Evolutionary conservation across 2,888 invertebrate genomes (phyloP).

Genomic region (Caenorhabditis sp.): DNA sequence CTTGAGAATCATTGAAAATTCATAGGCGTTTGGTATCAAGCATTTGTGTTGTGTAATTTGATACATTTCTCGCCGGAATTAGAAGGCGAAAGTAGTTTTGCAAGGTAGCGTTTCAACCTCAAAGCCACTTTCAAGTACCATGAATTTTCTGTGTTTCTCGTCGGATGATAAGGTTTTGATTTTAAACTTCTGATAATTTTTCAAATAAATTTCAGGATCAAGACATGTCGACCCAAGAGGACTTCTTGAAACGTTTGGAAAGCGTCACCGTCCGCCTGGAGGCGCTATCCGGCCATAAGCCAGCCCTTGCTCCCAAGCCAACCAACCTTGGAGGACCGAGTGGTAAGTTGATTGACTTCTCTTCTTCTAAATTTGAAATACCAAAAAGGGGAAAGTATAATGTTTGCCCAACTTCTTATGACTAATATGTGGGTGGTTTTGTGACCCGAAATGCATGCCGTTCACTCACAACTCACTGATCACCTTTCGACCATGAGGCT

Average conservation of each 20-base stretch:
- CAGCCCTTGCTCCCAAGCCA: conserved; percentile 79
- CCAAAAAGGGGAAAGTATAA: not conserved
- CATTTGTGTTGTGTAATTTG: conserved; percentile 24
- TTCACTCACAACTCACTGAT: too few species aligned
- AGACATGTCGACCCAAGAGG: conserved; percentile 57
- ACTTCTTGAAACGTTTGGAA: conserved; percentile 62
- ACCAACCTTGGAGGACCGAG: conserved; percentile 56
- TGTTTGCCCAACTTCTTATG: conserved; percentile 44
- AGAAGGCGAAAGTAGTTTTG: too few species aligned
- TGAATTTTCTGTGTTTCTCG: conserved; percentile 50
- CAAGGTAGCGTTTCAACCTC: too few species aligned
- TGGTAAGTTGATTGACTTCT: conserved; percentile 31
- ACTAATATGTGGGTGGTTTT: conserved; percentile 29
- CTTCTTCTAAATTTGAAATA: not conserved
- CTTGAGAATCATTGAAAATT: conserved; percentile 42
- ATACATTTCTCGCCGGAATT: conserved; percentile 35
- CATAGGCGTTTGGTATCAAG: conserved; percentile 12
- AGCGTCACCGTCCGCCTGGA: conserved; percentile 74
- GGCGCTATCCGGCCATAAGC: conserved; percentile 74
- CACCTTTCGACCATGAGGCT: conserved; percentile 22
- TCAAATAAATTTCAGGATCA: conserved; percentile 49
- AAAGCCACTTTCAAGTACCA: conserved; percentile 10
- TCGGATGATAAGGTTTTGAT: conserved; percentile 51
- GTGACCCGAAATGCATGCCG: too few species aligned
- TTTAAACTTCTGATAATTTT: too few species aligned